Evolutionary conservation across 1,140 invertebrate species (phyloP), one percentile per base, ranked within the genome.

Genomic region (Pseudobourletiella spinata): DNA sequence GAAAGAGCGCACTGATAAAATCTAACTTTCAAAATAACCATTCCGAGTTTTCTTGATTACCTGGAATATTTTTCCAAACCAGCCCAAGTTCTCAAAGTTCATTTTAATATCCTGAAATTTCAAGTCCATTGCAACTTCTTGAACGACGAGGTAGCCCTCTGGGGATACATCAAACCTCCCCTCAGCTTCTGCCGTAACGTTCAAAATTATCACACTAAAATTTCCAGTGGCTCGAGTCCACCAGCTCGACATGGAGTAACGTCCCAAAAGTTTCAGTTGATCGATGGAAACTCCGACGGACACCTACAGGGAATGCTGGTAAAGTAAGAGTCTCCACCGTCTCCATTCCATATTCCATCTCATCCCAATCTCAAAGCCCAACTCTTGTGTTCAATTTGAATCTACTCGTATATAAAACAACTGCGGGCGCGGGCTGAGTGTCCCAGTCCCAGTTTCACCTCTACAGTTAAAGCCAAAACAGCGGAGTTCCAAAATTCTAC

Each of bases 71-170:
- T 35, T 57, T 11, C 39, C 63, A 6, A 65, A 35, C 18, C 52
- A 59, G 50, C 73, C 74, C 0, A 89, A 76, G 72, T 89, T 88
- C 72, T 88, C 79, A 66, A 92, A 91, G 69, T 90, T 83, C 77
- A 91, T 82, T 15, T 81, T 76, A 56, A 91, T 88, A 25, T 83
- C 83, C n/a, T 78, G 77, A 65, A 90, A 89, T 0, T 79, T 82
- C 24, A 91, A 80, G 70, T 92, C 87, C 78, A 90, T 86, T 20
- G 81, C 80, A 42, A 90, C 88, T 44, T 86, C 80, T 68, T 88
- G 81, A 1, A 87, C 85, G 73, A 84, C 61, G 11, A 92, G 74
- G 70, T 84, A 82, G 1, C 88, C 89, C 66, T 85, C 82, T 26
- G 79, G 76, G 63, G 84, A 81, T 1, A 89, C 85, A 55, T 81